phyloP scores from a whole-genome alignment of 2,113 vertebrate genomes.

The human region GRCh38 chrX:39206001-39206500 shows the following conservation, averaged over 20 bases:
- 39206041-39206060: background rate
- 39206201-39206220: background rate
- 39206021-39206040: background rate
- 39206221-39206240: background rate
- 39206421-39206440: conserved; percentile 34
- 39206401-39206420: background rate
- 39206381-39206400: background rate
- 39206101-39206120: background rate
- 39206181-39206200: background rate
- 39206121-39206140: background rate
- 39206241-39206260: background rate
- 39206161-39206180: background rate
- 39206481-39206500: background rate
- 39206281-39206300: background rate
- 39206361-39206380: background rate
- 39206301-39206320: background rate
- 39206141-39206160: background rate
- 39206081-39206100: background rate
- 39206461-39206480: background rate
- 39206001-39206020: background rate
- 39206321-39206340: background rate
- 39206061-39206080: background rate
- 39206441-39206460: background rate
- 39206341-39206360: background rate
- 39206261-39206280: background rate